These are phyloP conservation scores for Cygnus atratus DNA, from an alignment of 2,113 vertebrate species.

Conservation along the genomic window DNA sequence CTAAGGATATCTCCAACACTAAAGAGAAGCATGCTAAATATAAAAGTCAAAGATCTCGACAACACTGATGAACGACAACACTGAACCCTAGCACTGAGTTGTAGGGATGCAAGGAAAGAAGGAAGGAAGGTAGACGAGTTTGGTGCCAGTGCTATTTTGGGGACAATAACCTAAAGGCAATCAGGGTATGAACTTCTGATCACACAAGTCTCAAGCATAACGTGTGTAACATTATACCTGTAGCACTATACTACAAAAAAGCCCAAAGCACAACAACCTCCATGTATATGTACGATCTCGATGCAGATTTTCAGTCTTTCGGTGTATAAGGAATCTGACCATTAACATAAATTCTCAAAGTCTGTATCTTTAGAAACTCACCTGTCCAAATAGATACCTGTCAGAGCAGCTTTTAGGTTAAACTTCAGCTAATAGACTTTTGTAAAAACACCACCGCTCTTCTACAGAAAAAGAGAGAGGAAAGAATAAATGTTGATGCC, in stretches of 20 bases:
- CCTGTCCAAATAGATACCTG: background rate
- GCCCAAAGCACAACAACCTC: background rate
- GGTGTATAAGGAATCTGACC: background rate
- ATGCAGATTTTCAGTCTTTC: background rate
- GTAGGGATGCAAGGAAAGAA: background rate
- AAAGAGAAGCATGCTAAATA: rapidly evolving
- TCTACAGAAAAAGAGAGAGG: background rate
- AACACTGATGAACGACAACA: background rate
- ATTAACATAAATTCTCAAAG: background rate
- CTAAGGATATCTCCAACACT: background rate
- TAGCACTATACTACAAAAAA: background rate
- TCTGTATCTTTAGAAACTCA: background rate
- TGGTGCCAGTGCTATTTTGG: background rate
- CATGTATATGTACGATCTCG: background rate
- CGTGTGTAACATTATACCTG: background rate
- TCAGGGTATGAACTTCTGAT: background rate
- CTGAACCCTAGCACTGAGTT: background rate
- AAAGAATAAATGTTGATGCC: background rate
- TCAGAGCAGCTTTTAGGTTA: background rate
- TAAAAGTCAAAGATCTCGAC: background rate
- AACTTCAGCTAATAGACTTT: background rate
- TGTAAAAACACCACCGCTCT: background rate
- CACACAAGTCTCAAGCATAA: background rate
- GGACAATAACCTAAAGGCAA: background rate
- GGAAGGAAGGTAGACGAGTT: background rate